Conservation (phyloP, 2,888 invertebrate species). For the Dione vanillae region DNA sequence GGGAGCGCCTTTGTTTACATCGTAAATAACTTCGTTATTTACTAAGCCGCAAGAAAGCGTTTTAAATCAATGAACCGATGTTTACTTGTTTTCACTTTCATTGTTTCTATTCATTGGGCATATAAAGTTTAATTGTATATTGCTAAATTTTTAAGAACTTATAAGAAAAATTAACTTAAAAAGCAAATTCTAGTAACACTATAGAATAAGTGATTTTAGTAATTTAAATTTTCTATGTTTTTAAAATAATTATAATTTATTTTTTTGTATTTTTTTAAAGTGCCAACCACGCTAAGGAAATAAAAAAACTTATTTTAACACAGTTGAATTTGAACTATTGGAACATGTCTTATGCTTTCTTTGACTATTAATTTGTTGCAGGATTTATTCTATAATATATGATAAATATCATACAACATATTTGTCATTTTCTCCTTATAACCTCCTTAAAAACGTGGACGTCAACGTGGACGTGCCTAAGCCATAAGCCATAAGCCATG, state of each 20-base stretch:
- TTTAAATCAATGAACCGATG: conserved; percentile 24
- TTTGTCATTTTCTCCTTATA: conserved; percentile 28
- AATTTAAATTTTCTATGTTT: too few species aligned
- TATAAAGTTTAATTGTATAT: neutral
- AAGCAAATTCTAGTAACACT: too few species aligned
- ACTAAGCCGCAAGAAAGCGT: conserved; percentile 27
- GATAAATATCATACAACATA: conserved; percentile 1
- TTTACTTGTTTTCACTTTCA: conserved; percentile 27
- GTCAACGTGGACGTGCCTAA: conserved; percentile 25
- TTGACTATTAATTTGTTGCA: too few species aligned
- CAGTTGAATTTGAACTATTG: neutral
- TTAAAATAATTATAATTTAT: too few species aligned
- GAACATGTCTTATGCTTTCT: neutral
- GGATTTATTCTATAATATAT: conserved; percentile 1
- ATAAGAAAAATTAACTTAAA: too few species aligned
- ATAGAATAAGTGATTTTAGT: too few species aligned
- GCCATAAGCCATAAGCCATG: conserved; percentile 36
- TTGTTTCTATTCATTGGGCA: neutral
- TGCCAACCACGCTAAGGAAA: too few species aligned
- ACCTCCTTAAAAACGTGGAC: conserved; percentile 26
- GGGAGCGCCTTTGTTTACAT: conserved; percentile 40
- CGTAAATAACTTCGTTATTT: conserved; percentile 28
- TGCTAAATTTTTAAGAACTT: too few species aligned
- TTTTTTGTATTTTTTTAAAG: too few species aligned
- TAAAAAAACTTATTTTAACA: too few species aligned